Evolutionary conservation across 2,888 invertebrate species (phyloP).

Genomic region (Drosophila kuntzei): DNA sequence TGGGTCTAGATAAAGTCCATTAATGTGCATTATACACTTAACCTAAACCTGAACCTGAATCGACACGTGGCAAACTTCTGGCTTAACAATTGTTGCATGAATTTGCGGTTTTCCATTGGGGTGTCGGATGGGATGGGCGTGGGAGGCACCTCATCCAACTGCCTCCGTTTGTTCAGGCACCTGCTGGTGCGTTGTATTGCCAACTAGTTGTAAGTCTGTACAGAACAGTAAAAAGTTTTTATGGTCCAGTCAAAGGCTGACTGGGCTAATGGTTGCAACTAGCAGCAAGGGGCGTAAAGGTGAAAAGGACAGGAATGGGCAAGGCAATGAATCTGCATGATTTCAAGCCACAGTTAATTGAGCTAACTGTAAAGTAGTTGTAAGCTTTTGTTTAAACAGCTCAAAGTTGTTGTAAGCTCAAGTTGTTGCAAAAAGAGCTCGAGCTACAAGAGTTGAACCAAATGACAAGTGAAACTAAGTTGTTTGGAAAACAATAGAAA

Average conservation of each 20-base stretch:
- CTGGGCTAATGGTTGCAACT: slow-evolving; percentile 44
- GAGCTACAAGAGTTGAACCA: neutral
- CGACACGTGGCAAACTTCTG: slow-evolving; percentile 68
- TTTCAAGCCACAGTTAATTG: slow-evolving; percentile 53
- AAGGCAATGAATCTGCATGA: slow-evolving; percentile 27
- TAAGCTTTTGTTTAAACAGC: slow-evolving; percentile 32
- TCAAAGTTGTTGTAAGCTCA: slow-evolving; percentile 36
- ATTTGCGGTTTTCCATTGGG: slow-evolving; percentile 56
- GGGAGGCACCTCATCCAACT: neutral
- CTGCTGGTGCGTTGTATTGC: slow-evolving; percentile 26
- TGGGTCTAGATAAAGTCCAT: slow-evolving; percentile 44
- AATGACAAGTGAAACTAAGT: slow-evolving; percentile 21
- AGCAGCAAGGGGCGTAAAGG: slow-evolving; percentile 11
- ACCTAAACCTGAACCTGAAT: slow-evolving; percentile 48
- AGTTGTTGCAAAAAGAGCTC: slow-evolving; percentile 7
- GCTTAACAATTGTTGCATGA: slow-evolving; percentile 77
- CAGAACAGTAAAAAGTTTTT: slow-evolving; percentile 57
- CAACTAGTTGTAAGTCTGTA: slow-evolving; percentile 43
- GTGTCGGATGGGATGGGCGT: neutral
- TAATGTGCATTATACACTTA: slow-evolving; percentile 72
- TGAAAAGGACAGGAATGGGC: neutral
- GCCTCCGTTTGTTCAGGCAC: slow-evolving; percentile 3
- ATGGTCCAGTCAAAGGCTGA: slow-evolving; percentile 30
- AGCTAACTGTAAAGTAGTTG: slow-evolving; percentile 48
- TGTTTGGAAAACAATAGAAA: slow-evolving; percentile 20